These are phyloP conservation scores for Chironomus striatipennis DNA, from an alignment of 1,140 invertebrate species.

Conservation along the genomic window DNA sequence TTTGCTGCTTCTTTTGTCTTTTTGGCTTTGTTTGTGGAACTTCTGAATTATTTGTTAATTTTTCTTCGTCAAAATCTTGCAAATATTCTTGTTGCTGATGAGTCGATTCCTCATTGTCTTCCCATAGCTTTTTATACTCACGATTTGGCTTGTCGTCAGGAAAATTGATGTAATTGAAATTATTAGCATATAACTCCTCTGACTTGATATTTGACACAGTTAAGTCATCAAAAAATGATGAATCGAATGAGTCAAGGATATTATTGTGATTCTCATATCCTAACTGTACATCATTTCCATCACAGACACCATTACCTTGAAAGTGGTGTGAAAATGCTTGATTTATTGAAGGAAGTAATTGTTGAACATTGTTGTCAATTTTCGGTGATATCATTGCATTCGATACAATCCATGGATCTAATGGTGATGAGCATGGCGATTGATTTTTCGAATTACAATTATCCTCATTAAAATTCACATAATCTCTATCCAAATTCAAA, in stretches of 20 bases:
- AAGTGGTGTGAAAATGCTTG: slow-evolving; percentile 24
- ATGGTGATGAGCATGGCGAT: slow-evolving; percentile 38
- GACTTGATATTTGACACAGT: background rate
- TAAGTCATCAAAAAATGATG: background rate
- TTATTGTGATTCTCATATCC: background rate
- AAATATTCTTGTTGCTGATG: background rate
- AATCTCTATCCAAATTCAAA: slow-evolving; percentile 35
- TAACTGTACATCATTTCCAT: too few species aligned
- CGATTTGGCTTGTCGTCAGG: slow-evolving; percentile 20
- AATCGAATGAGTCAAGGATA: background rate
- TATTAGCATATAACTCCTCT: background rate
- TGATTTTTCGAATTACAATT: slow-evolving; percentile 41
- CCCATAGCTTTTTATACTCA: slow-evolving; percentile 17
- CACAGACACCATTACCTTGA: background rate
- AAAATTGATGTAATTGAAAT: background rate
- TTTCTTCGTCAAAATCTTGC: background rate
- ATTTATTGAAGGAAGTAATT: slow-evolving; percentile 24
- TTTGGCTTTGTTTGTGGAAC: background rate
- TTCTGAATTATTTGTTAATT: background rate
- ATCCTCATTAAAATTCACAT: slow-evolving; percentile 40
- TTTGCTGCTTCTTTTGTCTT: background rate
- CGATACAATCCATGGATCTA: slow-evolving; percentile 37
- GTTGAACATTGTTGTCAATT: background rate
- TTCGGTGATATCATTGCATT: slow-evolving; percentile 29
- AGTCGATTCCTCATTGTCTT: background rate